These are phyloP conservation scores for Corydoras maculifer DNA, from an alignment of 2,113 vertebrate genomes.

Conservation along the genomic window DNA sequence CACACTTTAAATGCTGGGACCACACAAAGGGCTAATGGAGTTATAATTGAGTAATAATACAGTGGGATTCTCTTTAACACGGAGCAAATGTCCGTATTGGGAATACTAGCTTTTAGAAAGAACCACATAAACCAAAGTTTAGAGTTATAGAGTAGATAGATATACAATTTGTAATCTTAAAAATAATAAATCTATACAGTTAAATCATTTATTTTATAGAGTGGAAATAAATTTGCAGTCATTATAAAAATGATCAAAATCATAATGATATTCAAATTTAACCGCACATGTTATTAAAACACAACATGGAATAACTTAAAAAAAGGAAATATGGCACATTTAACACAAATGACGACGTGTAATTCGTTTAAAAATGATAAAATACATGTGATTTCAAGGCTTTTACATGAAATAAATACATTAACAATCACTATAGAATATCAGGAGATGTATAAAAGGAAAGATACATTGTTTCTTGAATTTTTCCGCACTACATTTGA, in stretches of 20 bases:
- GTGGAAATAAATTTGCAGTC: too few relatives aligned
- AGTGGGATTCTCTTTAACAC: slow-evolving; percentile 33
- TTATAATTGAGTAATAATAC: slow-evolving; percentile 40
- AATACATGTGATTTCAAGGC: slow-evolving; percentile 49
- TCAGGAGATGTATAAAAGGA: slow-evolving; percentile 49
- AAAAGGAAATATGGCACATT: slow-evolving; percentile 8
- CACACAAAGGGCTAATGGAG: slow-evolving; percentile 42
- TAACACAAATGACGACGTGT: neutral
- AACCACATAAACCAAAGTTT: slow-evolving; percentile 28
- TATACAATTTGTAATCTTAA: too few relatives aligned
- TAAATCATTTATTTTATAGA: too few relatives aligned
- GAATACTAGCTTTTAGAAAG: slow-evolving; percentile 25
- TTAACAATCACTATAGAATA: slow-evolving; percentile 46
- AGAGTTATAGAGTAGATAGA: too few relatives aligned
- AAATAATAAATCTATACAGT: too few relatives aligned
- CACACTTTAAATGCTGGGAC: slow-evolving; percentile 30
- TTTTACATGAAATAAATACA: slow-evolving; percentile 41
- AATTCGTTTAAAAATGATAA: too few relatives aligned
- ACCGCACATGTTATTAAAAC: too few relatives aligned
- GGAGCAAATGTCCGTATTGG: slow-evolving; percentile 34
- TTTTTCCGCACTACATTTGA: slow-evolving; percentile 38
- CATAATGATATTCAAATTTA: too few relatives aligned
- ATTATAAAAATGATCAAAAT: too few relatives aligned
- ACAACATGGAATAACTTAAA: too few relatives aligned
- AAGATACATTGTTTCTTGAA: slow-evolving; percentile 37